phyloP scores from a whole-genome alignment of 1,140 invertebrate species.

The Forficula auricularia region DNA sequence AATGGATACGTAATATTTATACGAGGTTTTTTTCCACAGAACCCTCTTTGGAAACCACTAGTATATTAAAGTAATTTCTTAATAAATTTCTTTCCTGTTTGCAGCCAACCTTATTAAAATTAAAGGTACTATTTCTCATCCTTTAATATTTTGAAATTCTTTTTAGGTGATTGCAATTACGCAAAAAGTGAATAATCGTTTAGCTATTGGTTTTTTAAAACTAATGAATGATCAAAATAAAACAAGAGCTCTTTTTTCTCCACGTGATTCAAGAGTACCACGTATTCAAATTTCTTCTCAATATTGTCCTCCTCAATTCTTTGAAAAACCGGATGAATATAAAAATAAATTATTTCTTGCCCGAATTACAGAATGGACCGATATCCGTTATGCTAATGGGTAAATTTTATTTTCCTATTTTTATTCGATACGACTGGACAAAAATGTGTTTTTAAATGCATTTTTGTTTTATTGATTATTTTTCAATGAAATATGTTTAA shows the following conservation, averaged over 20 bases:
- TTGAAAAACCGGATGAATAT: conserved; percentile 32
- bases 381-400: conserved; percentile 32
- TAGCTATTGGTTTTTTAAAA: conserved; percentile 45
- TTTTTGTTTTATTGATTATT: no score
- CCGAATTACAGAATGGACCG: conserved; percentile 45
- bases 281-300: conserved; percentile 42
- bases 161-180: conserved; percentile 31
- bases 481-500: no score
- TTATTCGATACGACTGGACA: not conserved
- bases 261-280: conserved; percentile 54
- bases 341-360: conserved; percentile 46
- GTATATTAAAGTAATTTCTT: no score
- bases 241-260: conserved; percentile 40
- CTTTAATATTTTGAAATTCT: no score
- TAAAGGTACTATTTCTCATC: no score
- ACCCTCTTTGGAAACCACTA: no score
- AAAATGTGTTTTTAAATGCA: no score
- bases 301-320: conserved; percentile 40
- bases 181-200: conserved; percentile 39
- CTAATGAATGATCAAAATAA: conserved; percentile 36
- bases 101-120: no score
- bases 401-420: conserved; percentile 16
- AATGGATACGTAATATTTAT: no score
- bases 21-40: no score
- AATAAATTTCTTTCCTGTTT: no score